Evolutionary conservation across 2,113 vertebrate genomes (phyloP).

Genomic region (Cynoglossus semilaevis): DNA sequence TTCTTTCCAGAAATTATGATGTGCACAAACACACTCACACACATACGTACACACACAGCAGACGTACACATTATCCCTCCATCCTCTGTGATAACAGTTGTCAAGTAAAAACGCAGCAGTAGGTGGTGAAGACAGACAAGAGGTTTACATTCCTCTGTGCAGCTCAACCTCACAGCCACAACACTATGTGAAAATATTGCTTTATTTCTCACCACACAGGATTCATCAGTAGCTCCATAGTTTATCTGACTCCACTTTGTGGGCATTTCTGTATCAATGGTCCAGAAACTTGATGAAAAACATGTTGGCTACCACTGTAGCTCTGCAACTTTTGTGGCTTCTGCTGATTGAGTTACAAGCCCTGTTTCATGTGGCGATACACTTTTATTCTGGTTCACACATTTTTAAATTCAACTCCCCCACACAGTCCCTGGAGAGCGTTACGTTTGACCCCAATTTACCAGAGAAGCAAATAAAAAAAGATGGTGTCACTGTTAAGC

Average conservation of each 20-base stretch:
- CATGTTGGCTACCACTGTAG: conserved; percentile 17
- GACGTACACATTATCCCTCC: conserved; percentile 14
- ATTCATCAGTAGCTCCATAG: conserved; percentile 39
- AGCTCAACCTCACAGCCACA: conserved; percentile 41
- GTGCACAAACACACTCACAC: conserved; percentile 26
- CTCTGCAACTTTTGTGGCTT: conserved; percentile 5
- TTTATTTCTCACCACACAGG: conserved; percentile 39
- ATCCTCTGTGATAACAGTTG: conserved; percentile 36
- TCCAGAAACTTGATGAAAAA: conserved; percentile 14
- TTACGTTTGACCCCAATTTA: conserved; percentile 42
- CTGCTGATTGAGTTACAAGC: conserved; percentile 16
- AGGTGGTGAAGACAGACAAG: conserved; percentile 12
- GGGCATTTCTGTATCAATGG: conserved; percentile 5
- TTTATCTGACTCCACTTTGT: conserved; percentile 38
- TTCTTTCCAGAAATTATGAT: conserved; percentile 31
- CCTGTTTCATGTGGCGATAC: conserved; percentile 21
- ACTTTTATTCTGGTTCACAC: conserved; percentile 18
- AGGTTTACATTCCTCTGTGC: conserved; percentile 54
- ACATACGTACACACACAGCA: no score
- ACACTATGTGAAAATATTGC: conserved; percentile 30
- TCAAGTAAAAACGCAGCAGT: conserved; percentile 29
- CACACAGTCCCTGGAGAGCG: conserved; percentile 20
- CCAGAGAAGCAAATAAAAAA: conserved; percentile 37
- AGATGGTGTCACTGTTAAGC: conserved; percentile 25
- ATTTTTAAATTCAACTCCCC: conserved; percentile 14